Conservation (phyloP, 2,888 invertebrate genomes). For the Asteroscopus sphinx region DNA sequence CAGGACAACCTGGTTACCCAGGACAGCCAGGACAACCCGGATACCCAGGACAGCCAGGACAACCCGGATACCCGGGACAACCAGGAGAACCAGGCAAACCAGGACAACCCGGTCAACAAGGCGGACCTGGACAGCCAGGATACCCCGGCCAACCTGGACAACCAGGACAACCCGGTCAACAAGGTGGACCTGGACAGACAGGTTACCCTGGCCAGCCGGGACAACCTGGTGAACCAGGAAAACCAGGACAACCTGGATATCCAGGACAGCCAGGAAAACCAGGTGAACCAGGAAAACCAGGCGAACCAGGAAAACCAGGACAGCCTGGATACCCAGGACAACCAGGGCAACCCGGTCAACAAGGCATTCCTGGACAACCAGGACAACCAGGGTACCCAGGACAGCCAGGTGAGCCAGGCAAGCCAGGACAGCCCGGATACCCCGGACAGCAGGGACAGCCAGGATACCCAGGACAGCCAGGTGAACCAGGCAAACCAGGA, state of each 20-base stretch:
- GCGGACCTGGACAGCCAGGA: slow-evolving; percentile 56
- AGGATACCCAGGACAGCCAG: slow-evolving; percentile 53
- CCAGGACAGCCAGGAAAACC: slow-evolving; percentile 52
- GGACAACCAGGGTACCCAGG: slow-evolving; percentile 55
- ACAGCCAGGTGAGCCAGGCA: slow-evolving; percentile 51
- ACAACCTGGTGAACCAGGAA: slow-evolving; percentile 48
- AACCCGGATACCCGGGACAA: slow-evolving; percentile 50
- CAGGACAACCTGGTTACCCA: slow-evolving; percentile 57
- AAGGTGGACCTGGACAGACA: slow-evolving; percentile 36
- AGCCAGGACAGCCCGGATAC: slow-evolving; percentile 51
- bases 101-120: slow-evolving; percentile 57
- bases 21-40: slow-evolving; percentile 54
- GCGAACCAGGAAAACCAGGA: slow-evolving; percentile 52
- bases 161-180: slow-evolving; percentile 39
- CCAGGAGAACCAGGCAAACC: slow-evolving; percentile 69
- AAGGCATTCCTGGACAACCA: slow-evolving; percentile 61
- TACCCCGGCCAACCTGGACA: slow-evolving; percentile 41
- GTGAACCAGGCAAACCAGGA: slow-evolving; percentile 46
- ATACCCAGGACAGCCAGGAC: slow-evolving; percentile 46
- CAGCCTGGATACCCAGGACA: slow-evolving; percentile 71
- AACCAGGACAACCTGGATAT: slow-evolving; percentile 48
- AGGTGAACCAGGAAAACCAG: slow-evolving; percentile 36
- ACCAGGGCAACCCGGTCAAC: slow-evolving; percentile 74
- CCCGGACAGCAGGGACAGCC: slow-evolving; percentile 54
- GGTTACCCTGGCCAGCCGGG: slow-evolving; percentile 58